Evolutionary conservation across 2,888 invertebrate genomes (phyloP), one percentile per base, ranked within the genome.

Genomic region (Griposia aprilina): DNA sequence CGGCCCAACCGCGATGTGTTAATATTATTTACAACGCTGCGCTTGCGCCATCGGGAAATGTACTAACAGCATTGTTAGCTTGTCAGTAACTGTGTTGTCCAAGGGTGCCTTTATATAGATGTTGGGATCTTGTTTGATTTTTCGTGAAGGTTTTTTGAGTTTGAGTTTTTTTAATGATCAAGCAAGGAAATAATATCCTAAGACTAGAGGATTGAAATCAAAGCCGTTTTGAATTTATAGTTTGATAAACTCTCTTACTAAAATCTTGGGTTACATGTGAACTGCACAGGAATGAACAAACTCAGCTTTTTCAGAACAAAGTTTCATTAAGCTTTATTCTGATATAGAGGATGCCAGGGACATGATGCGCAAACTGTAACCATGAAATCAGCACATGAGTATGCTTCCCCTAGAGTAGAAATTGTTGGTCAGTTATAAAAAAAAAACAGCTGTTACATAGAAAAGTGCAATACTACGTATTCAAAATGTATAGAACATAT

Each of bases 11-110:
- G 93, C 94, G 94, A 96, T 96, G 96, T 96, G 95, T 96, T 96
- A 95, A 96, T 96, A 96, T 95, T 96, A 96, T 95, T 96, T 95
- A 96, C 95, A 90, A 91, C 92, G 87, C 87, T 88, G 91, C 91
- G 92, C 92, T 95, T 94, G 94, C 93, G 93, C 92, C 92, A 95
- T 92, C n/a, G 77, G 83, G 86, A 85, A 86, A 85, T 77, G 77
- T 85, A 78, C 75, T 81, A 65, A 78, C 82, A 76, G 77, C 50
- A 83, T 86, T 85, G 85, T 87, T 81, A 73, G 75, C 72, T 63
- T 76, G 76, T 75, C 63, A 62, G 68, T 66, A 65, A 66, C 60
- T 65, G 52, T 70, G 36, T 63, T 60, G 77, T 65, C 57, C 69
- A 65, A 45, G 74, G 70, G 55, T 36, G 52, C 65, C 15, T 80